These are phyloP conservation scores for Mimas tiliae DNA, from an alignment of 2,888 invertebrate species.

Conservation along the genomic window DNA sequence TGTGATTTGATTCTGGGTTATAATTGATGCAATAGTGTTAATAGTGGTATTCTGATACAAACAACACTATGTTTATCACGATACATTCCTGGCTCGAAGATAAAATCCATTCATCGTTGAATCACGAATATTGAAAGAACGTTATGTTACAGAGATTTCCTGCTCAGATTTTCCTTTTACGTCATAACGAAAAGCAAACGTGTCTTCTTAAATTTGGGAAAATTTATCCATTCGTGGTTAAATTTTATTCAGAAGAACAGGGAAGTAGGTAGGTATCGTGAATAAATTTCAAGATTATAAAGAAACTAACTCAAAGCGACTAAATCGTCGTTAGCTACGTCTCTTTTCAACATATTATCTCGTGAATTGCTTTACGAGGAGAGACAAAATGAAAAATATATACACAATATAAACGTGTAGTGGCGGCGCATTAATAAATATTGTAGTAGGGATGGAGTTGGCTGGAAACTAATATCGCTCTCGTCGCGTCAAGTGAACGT, in stretches of 20 bases:
- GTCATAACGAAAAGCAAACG: neutral
- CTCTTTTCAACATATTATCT: constrained; percentile 28
- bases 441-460: constrained; percentile 79
- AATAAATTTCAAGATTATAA: constrained; percentile 17
- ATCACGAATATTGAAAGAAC: constrained; percentile 4
- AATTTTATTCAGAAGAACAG: neutral
- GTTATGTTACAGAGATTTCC: constrained; percentile 22
- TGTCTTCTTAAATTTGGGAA: neutral
- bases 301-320: neutral
- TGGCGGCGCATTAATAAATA: constrained; percentile 79
- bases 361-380: constrained; percentile 22
- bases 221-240: neutral
- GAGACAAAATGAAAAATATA: constrained; percentile 26
- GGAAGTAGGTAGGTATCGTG: no score
- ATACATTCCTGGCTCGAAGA: neutral
- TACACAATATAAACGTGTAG: constrained; percentile 29
- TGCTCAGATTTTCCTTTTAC: constrained; percentile 15
- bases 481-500: constrained; percentile 84
- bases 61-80: neutral
- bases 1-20: neutral
- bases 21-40: neutral
- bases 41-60: neutral
- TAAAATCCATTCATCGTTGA: neutral
- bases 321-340: constrained; percentile 16
- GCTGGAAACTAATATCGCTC: constrained; percentile 83